Percentiles rank a stretch among this genome's conserved stretches.
Evolutionary conservation across 2,113 vertebrate species (phyloP).

Genomic region (Cryptomyrus ogoouensis): DNA sequence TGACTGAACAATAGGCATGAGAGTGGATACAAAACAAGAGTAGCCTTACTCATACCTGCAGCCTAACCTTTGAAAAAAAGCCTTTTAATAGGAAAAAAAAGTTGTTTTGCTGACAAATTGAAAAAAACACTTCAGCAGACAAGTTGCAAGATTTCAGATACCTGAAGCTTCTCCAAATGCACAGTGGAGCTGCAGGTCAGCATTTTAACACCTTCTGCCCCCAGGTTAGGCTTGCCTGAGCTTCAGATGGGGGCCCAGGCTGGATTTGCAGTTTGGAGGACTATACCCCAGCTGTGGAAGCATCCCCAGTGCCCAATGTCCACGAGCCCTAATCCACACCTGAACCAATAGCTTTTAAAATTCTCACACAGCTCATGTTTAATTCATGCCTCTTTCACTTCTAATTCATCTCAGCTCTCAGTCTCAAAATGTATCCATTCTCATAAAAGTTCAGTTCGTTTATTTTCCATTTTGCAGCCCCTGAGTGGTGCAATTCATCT

Average conservation of each 20-base stretch:
- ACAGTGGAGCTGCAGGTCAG: not conserved
- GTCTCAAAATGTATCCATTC: not conserved
- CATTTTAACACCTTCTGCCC: constrained; percentile 4
- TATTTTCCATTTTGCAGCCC: constrained; percentile 8
- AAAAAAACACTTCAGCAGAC: not conserved
- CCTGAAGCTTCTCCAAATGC: not conserved
- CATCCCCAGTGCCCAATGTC: not conserved
- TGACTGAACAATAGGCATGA: not conserved
- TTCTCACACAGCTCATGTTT: constrained; percentile 5
- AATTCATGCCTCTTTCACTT: constrained; percentile 14
- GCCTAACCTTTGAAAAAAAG: not conserved
- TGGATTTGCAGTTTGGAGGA: not conserved
- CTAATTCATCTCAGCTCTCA: not conserved
- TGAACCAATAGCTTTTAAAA: not conserved
- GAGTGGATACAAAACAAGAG: not conserved
- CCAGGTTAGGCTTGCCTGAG: not conserved
- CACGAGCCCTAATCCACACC: not conserved
- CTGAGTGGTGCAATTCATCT: constrained; percentile 4
- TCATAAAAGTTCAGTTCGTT: constrained; percentile 3
- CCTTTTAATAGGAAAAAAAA: not conserved
- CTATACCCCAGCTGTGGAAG: not conserved
- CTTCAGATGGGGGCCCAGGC: not conserved
- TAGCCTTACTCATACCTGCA: not conserved
- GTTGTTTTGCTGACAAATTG: constrained; percentile 10
- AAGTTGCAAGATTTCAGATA: not conserved